Percentiles rank a stretch among this genome's conserved stretches.
Conservation (phyloP, 2,113 vertebrate genomes). For the Crotalus tigris region DNA sequence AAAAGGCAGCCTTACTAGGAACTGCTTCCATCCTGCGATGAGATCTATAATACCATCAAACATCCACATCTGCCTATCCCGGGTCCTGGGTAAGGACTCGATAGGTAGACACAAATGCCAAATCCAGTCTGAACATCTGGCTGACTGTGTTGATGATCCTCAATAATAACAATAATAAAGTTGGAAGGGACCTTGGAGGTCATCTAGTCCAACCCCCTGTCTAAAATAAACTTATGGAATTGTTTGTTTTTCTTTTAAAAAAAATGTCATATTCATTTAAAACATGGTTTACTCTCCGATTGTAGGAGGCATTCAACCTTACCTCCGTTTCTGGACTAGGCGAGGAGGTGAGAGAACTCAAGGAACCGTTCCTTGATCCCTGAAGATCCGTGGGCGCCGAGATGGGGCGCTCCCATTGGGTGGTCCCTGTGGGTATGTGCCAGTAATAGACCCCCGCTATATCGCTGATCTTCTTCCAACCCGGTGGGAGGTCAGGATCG, state of each 20-base stretch:
- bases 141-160: too few species aligned
- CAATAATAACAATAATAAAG: too few species aligned
- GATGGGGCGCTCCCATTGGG: slow-evolving; percentile 86
- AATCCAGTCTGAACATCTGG: too few species aligned
- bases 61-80: too few species aligned
- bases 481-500: slow-evolving; percentile 90
- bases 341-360: slow-evolving; percentile 87
- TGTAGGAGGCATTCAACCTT: slow-evolving; percentile 32
- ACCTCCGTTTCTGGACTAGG: slow-evolving; percentile 92
- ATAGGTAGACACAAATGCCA: too few species aligned
- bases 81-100: too few species aligned
- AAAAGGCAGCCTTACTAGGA: too few species aligned
- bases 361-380: slow-evolving; percentile 79
- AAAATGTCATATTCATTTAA: slow-evolving; percentile 19
- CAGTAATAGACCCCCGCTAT: slow-evolving; percentile 91
- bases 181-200: too few species aligned
- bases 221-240: slow-evolving; percentile 32
- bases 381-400: slow-evolving; percentile 70
- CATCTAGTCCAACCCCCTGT: neutral
- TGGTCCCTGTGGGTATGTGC: slow-evolving; percentile 91
- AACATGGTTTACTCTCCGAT: neutral
- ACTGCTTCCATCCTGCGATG: too few species aligned
- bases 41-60: too few species aligned
- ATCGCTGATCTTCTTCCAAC: slow-evolving; percentile 90
- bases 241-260: neutral